These are phyloP conservation scores for Isurus oxyrinchus DNA, from an alignment of 2,113 vertebrate genomes.

Conservation along the genomic window DNA sequence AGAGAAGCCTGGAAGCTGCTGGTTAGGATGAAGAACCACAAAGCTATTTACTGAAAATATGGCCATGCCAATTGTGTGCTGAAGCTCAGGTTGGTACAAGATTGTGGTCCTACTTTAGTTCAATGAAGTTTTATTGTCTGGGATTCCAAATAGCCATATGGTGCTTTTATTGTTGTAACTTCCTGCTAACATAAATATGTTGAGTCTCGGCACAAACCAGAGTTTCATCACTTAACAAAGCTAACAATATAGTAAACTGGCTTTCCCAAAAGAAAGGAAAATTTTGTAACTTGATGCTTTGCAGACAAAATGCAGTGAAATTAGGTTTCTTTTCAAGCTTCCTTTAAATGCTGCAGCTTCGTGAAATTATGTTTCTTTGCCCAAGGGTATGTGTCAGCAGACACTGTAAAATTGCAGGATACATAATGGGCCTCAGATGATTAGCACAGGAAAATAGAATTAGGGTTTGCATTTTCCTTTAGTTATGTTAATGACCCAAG, in stretches of 20 bases:
- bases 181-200: conserved; percentile 26
- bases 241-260: neutral
- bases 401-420: conserved; percentile 94
- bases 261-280: neutral
- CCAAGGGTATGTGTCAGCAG: conserved; percentile 70
- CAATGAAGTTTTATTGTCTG: conserved; percentile 16
- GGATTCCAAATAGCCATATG: conserved; percentile 10
- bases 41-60: neutral
- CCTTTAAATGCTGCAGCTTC: conserved; percentile 27
- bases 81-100: conserved; percentile 6
- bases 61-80: neutral
- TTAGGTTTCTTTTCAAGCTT: conserved; percentile 25
- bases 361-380: conserved; percentile 49
- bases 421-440: conserved; percentile 83
- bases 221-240: neutral
- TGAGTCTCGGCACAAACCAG: neutral
- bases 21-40: conserved; percentile 3
- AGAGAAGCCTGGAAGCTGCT: conserved; percentile 7
- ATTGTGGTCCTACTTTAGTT: conserved; percentile 11
- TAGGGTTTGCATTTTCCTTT: conserved; percentile 75
- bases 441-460: conserved; percentile 77
- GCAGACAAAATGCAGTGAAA: conserved; percentile 5
- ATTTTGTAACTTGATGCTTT: conserved; percentile 12
- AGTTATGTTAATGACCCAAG: conserved; percentile 83
- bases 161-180: conserved; percentile 28